A percentile compares a stretch with the other conserved stretches of the same genome.
Conservation (phyloP, 1,140 invertebrate genomes). For the Drosophila chauvacae region DNA sequence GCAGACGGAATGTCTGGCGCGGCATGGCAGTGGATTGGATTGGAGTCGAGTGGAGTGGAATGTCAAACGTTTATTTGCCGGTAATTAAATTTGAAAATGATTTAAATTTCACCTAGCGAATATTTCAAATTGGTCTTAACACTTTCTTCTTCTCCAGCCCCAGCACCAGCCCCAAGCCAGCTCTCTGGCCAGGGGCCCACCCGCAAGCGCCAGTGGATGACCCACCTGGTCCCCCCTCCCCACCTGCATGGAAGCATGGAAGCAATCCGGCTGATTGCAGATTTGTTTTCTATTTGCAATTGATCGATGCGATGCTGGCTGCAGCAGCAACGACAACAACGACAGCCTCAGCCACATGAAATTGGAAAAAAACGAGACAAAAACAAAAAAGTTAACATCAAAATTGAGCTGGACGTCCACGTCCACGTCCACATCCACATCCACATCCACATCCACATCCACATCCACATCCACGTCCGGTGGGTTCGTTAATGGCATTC, state of each 20-base stretch:
- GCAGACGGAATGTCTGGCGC: conserved; percentile 49
- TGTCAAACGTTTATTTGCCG: conserved; percentile 79
- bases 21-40: conserved; percentile 5
- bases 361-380: conserved; percentile 1
- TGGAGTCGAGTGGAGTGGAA: conserved; percentile 36
- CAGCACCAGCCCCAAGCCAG: not conserved
- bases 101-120: conserved; percentile 74
- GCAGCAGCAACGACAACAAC: conserved; percentile 5
- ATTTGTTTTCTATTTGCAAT: conserved; percentile 77
- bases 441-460: no score
- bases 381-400: conserved; percentile 10
- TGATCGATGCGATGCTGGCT: conserved; percentile 59
- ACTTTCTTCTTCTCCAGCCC: conserved; percentile 59
- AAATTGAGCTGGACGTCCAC: conserved; percentile 27
- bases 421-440: conserved; percentile 1
- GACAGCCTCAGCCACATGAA: conserved; percentile 20
- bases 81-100: conserved; percentile 82
- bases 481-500: conserved; percentile 40
- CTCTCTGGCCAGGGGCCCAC: conserved; percentile 45
- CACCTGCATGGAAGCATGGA: conserved; percentile 36
- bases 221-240: conserved; percentile 16
- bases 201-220: conserved; percentile 53
- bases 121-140: conserved; percentile 74
- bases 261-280: conserved; percentile 67
- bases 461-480: conserved; percentile 9